Evolutionary conservation across 2,113 vertebrate genomes (phyloP).

Genomic region (Vulpes lagopus): DNA sequence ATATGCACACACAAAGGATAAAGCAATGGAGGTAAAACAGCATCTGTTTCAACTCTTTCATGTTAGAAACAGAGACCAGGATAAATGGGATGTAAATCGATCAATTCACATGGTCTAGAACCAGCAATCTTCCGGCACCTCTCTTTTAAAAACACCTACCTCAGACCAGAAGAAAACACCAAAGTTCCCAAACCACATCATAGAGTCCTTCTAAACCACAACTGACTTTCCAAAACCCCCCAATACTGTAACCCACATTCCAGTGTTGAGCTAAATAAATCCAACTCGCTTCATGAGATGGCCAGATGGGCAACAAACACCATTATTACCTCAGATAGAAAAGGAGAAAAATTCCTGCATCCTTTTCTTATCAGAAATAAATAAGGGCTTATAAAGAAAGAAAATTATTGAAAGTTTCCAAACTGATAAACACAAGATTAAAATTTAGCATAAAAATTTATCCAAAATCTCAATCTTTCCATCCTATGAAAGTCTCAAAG

Average conservation of each 20-base stretch:
- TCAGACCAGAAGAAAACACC: slow-evolving; percentile 41
- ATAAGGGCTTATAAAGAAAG: neutral
- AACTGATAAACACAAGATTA: neutral
- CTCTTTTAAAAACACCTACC: neutral
- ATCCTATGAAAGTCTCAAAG: neutral
- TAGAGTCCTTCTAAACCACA: neutral
- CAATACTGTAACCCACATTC: neutral
- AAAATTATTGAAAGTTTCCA: neutral
- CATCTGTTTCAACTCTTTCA: neutral
- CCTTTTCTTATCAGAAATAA: neutral
- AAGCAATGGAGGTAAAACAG: neutral
- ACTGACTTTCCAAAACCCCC: neutral
- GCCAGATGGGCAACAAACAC: neutral
- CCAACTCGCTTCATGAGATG: neutral
- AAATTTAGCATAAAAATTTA: slow-evolving; percentile 2
- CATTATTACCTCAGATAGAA: neutral
- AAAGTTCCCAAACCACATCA: slow-evolving; percentile 36
- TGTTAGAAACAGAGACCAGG: neutral
- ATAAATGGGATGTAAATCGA: neutral
- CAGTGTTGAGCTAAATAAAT: neutral
- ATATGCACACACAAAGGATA: neutral
- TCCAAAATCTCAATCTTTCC: neutral
- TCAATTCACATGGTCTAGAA: slow-evolving; percentile 17
- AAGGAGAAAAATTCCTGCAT: neutral
- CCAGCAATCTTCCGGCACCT: neutral